These are phyloP conservation scores for Scomber scombrus DNA, from an alignment of 2,113 vertebrate species.

Conservation along the genomic window DNA sequence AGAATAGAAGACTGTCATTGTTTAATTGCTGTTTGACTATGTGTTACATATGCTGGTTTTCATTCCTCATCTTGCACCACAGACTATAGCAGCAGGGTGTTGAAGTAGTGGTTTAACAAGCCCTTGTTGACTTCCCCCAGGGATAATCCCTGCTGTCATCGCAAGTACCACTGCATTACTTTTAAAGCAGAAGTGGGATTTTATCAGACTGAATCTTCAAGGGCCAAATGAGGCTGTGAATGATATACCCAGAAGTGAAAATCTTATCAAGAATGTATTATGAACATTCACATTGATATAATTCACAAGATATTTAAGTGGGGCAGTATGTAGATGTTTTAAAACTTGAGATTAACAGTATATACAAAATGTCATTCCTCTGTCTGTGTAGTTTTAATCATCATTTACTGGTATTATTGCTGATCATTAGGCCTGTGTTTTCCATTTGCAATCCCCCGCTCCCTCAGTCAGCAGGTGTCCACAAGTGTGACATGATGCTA, in stretches of 20 bases:
- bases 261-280: background rate
- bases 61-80: slow-evolving; percentile 25
- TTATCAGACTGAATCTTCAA: slow-evolving; percentile 1
- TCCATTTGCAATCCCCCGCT: background rate
- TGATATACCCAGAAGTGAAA: background rate
- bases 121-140: slow-evolving; percentile 27
- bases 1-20: background rate
- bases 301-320: background rate
- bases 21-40: slow-evolving; percentile 10
- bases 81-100: background rate
- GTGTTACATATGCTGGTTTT: slow-evolving; percentile 12
- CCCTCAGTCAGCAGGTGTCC: background rate
- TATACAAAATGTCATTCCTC: background rate
- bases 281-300: background rate
- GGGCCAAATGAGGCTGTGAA: background rate
- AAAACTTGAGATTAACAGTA: background rate
- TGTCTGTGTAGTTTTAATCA: background rate
- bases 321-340: background rate
- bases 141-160: slow-evolving; percentile 12
- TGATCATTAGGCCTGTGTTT: background rate
- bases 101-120: slow-evolving; percentile 6
- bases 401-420: background rate
- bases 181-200: slow-evolving; percentile 5
- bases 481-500: background rate
- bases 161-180: background rate